A percentile compares a stretch with the other conserved stretches of the same genome.
Conservation (phyloP, 2,113 vertebrate genomes). For the Rousettus leschenaultii region DNA sequence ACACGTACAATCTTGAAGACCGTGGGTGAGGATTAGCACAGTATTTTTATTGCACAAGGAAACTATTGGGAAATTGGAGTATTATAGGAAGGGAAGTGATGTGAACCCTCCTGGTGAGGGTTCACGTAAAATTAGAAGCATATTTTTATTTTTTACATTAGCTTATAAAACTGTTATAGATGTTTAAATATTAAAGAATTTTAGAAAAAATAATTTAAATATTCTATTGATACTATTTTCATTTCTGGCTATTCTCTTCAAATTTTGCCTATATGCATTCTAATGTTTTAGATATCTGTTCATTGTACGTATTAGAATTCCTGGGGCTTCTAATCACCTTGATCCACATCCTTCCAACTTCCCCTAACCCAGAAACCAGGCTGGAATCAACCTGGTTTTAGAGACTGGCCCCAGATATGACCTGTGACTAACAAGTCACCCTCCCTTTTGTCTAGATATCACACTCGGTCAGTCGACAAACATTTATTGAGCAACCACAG, state of each 20-base stretch:
- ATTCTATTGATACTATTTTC: neutral
- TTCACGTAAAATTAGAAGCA: neutral
- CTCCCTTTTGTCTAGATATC: neutral
- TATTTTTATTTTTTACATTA: neutral
- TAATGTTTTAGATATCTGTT: neutral
- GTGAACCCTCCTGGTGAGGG: neutral
- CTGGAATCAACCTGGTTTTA: neutral
- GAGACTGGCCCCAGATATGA: neutral
- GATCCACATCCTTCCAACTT: neutral
- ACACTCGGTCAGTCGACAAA: neutral
- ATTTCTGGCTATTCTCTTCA: neutral
- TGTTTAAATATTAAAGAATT: neutral
- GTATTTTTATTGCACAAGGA: neutral
- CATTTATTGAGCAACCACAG: neutral
- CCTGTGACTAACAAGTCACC: neutral
- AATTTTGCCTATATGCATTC: neutral
- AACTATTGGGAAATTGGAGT: neutral
- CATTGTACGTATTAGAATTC: neutral
- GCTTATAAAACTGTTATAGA: neutral
- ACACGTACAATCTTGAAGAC: neutral
- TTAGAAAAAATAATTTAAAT: neutral
- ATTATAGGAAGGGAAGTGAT: neutral
- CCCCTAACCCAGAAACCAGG: neutral
- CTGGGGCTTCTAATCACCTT: neutral
- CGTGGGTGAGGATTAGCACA: neutral